phyloP scores from a whole-genome alignment of 64 coral and sea anemone species.

The Montipora sp. region DNA sequence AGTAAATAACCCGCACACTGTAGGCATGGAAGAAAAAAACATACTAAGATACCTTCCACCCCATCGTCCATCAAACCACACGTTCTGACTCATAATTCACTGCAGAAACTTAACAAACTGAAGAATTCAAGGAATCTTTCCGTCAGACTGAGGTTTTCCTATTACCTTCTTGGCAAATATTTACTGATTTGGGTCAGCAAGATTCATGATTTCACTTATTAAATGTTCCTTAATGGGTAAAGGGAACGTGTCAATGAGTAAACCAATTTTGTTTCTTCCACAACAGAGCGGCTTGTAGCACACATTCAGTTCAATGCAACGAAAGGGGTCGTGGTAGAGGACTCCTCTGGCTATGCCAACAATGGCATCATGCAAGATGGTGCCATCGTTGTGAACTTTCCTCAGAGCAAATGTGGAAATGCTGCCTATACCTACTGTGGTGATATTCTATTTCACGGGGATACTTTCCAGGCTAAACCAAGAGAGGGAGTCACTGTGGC shows the following conservation, averaged over 20 bases:
- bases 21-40: no score
- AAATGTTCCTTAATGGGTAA: not conserved
- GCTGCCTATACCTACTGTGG: slow-evolving; percentile 95
- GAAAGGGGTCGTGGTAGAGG: slow-evolving; percentile 58
- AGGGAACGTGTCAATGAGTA: not conserved
- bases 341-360: slow-evolving; percentile 87
- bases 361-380: slow-evolving; percentile 85
- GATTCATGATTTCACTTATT: not conserved
- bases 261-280: not conserved
- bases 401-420: slow-evolving; percentile 83
- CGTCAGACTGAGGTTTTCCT: not conserved
- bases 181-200: not conserved
- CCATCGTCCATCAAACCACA: no score
- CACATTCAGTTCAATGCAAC: slow-evolving; percentile 79
- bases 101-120: no score
- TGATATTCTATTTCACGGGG: slow-evolving; percentile 98
- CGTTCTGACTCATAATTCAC: no score
- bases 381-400: slow-evolving; percentile 89
- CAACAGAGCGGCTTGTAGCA: slow-evolving; percentile 82
- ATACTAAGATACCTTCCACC: no score
- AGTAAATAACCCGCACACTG: no score
- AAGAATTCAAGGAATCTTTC: not conserved
- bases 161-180: not conserved
- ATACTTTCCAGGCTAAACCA: slow-evolving; percentile 95
- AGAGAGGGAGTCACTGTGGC: slow-evolving; percentile 78